Evolutionary conservation across 2,888 invertebrate species (phyloP).

Genomic region (Cataglyphis cursor): DNA sequence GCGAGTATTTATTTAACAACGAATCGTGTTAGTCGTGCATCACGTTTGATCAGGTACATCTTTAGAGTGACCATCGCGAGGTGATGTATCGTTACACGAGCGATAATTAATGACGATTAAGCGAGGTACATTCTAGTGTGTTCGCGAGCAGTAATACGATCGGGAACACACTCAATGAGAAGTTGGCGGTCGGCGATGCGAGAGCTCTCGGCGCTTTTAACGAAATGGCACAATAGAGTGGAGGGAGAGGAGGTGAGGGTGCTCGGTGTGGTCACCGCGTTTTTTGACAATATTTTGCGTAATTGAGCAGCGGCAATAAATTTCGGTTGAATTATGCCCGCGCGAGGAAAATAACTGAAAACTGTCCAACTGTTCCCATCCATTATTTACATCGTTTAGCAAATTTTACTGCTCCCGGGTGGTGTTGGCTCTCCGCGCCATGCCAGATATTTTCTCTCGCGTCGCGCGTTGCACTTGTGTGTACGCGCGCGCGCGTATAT

Average conservation of each 20-base stretch:
- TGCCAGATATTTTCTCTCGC: slow-evolving; percentile 57
- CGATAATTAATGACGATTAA: slow-evolving; percentile 53
- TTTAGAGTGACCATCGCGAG: slow-evolving; percentile 8
- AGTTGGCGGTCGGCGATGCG: slow-evolving; percentile 28
- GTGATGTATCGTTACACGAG: slow-evolving; percentile 21
- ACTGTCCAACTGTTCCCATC: slow-evolving; percentile 83
- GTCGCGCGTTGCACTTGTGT: slow-evolving; percentile 24
- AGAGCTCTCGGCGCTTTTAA: slow-evolving; percentile 46
- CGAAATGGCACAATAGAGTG: slow-evolving; percentile 45
- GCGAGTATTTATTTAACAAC: neutral
- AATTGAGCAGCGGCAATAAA: slow-evolving; percentile 84
- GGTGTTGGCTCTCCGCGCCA: slow-evolving; percentile 59
- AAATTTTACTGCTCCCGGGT: slow-evolving; percentile 82
- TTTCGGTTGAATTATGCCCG: slow-evolving; percentile 82
- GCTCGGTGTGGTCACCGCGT: slow-evolving; percentile 54
- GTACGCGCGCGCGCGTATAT: neutral
- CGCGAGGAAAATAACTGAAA: slow-evolving; percentile 84
- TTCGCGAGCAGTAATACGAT: slow-evolving; percentile 10
- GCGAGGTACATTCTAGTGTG: slow-evolving; percentile 24
- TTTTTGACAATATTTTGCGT: slow-evolving; percentile 84
- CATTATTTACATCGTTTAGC: slow-evolving; percentile 86
- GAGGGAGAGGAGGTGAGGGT: neutral
- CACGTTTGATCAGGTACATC: neutral
- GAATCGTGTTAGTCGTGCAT: neutral
- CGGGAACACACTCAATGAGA: slow-evolving; percentile 36